Conservation (phyloP, 2,113 vertebrate genomes). For the Mastomys coucha region DNA sequence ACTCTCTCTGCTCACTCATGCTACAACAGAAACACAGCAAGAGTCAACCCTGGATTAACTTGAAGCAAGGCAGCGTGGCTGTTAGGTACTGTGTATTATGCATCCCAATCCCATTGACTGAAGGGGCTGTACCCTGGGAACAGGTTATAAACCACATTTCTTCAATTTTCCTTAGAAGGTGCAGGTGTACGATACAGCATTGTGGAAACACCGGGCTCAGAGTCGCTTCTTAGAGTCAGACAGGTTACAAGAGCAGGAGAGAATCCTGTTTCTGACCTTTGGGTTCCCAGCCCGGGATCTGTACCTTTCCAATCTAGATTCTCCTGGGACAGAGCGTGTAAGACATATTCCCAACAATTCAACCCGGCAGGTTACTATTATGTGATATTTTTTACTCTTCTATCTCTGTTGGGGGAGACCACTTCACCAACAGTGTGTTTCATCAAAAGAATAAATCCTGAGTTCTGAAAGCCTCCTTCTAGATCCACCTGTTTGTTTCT, state of each 20-base stretch:
- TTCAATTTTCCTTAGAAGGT: not conserved
- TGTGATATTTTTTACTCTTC: not conserved
- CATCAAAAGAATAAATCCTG: not conserved
- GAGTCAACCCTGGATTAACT: not conserved
- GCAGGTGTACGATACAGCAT: not conserved
- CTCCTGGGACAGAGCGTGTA: slow-evolving; percentile 68
- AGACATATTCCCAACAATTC: slow-evolving; percentile 69
- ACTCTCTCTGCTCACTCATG: not conserved
- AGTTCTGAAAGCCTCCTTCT: not conserved
- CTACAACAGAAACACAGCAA: rapidly evolving
- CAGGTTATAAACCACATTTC: not conserved
- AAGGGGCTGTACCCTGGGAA: not conserved
- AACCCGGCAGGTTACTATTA: slow-evolving; percentile 57
- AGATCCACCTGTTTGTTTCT: not conserved
- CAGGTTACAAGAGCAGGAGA: not conserved
- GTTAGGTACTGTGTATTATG: not conserved
- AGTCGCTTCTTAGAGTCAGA: not conserved
- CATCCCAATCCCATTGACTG: not conserved
- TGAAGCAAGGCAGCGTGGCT: not conserved
- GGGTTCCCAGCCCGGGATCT: slow-evolving; percentile 31
- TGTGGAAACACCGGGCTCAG: not conserved
- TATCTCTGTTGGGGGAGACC: slow-evolving; percentile 58
- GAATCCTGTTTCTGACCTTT: slow-evolving; percentile 60
- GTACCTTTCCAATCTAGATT: slow-evolving; percentile 63
- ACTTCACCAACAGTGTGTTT: slow-evolving; percentile 23